Evolutionary conservation across 2,888 invertebrate genomes (phyloP), one percentile per base, ranked within the genome.

Genomic region (Blastobasis adustella): DNA sequence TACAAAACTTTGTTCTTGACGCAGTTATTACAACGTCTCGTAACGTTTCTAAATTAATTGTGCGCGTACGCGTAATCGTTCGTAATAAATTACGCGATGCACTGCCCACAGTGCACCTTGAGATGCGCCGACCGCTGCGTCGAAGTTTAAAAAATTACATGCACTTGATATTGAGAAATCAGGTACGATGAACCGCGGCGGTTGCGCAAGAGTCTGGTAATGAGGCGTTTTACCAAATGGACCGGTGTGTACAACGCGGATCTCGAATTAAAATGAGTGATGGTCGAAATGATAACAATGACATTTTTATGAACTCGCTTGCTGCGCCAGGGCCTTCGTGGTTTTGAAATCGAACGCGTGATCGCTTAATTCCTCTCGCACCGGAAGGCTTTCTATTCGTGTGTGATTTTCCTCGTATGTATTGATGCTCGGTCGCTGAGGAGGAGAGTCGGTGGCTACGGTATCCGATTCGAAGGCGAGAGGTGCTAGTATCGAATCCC

Each of bases 231-330:
- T 69, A 77, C 23, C 71, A 73, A 81, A 79, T 81, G 79, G 79
- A 79, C 77, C 23, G 23, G 23, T 23, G 23, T 23, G 79, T 71
- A 60, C 65, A 58, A 58, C 57, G 58, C 63, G 69, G 52, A 55
- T 60, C 59, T 61, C 69, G 69, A 75, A 78, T 79, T 79, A 80
- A 76, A 79, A 74, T 82, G 81, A 82, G 76, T 77, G 81, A 82
- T 82, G 77, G 66, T 74, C 61, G 57, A 57, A 75, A 73, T 62
- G 63, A 66, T 73, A 73, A 75, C 73, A 78, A 78, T 75, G 78
- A 73, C 75, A 74, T 74, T 72, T 74, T 71, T 74, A 69, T 69
- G 60, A 57, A 54, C 52, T 53, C 56, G 53, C 58, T 56, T 59
- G 53, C 54, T 55, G 49, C 57, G 62, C 50, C 43, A 10, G 47